Evolutionary conservation across 2,797 vertebrate species (phyloP), one percentile per base, ranked within the genome.

Genomic region (Cryptoprocta ferox): DNA sequence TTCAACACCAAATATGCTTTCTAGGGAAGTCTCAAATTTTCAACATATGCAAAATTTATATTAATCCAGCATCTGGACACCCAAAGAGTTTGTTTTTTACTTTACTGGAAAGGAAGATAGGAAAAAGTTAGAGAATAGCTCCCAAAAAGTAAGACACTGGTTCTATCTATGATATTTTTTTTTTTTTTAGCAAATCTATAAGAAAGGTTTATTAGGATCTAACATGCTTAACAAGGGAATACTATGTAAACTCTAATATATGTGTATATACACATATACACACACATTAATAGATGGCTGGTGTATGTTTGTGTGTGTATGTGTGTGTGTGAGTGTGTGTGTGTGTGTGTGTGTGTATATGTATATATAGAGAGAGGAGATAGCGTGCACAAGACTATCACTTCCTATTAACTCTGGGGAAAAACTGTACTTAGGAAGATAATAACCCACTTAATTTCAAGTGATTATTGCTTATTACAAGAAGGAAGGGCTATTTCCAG

Each of bases 21-120:
- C 86, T 42, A 95, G 28, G 6, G 30, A 89, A 63, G 61, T 61
- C 89, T n/a, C 24, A 59, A 48, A n/a, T 94, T 95, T 84, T 94
- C 82, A 76, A 80, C n/a, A 94, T 73, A 63, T 6, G 59, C 24
- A 83, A 94, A 93, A 93, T 76, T 82, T 28, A 76, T 13, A 85
- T 89, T 61, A 89, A 68, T 4, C 97, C 50, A 32, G 89, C 28
- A 97, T 24, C 5, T 81, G 15, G 24, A 96, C 14, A 9, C 70
- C 78, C 13, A 89, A 73, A 89, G 1, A 76, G 32, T 30, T 61
- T 56, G n/a, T 42, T 89, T 75, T 71, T 65, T 26, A 56, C 3
- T 89, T 90, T 16, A 81, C 5, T 66, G 42, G 14, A 93, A 93
- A 93, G 63, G 59, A 86, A 65, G 87, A 61, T 28, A 68, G 65